A percentile compares a stretch with the other conserved stretches of the same genome.
phyloP scores from a whole-genome alignment of 2,888 invertebrate species.

The Drosophila aldrichi region DNA sequence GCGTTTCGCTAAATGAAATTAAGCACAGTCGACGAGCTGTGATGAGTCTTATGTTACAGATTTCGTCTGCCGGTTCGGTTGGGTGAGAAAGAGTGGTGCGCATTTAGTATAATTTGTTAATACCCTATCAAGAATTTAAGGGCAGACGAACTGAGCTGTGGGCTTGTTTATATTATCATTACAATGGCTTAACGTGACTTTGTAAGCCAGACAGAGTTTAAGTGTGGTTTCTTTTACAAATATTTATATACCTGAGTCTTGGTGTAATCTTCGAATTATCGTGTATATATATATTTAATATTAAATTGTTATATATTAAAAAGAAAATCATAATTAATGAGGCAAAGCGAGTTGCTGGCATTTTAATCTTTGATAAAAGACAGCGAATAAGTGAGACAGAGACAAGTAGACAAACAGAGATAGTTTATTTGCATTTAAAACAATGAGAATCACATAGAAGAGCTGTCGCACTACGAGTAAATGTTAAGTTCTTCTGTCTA shows the following conservation, averaged over 20 bases:
- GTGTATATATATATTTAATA: not conserved
- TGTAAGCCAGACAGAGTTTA: not conserved
- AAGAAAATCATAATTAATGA: not conserved
- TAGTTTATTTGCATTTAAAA: not conserved
- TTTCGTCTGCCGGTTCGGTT: too few relatives aligned
- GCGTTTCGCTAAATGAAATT: conserved; percentile 48
- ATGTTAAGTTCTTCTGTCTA: too few relatives aligned
- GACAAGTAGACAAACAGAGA: not conserved
- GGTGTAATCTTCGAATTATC: not conserved
- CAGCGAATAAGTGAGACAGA: not conserved
- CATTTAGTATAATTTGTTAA: conserved; percentile 25
- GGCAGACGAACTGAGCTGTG: not conserved
- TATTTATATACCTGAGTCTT: not conserved
- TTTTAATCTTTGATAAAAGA: not conserved
- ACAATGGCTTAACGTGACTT: conserved; percentile 7
- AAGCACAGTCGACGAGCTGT: conserved; percentile 41
- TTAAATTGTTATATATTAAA: not conserved
- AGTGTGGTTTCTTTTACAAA: not conserved
- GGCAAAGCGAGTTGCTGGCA: not conserved
- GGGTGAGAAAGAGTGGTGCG: not conserved
- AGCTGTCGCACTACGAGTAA: too few relatives aligned
- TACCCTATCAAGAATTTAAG: conserved; percentile 10
- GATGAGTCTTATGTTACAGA: conserved; percentile 2
- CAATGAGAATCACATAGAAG: not conserved
- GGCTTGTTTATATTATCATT: conserved; percentile 20